Base-by-base conservation (phyloP, 1,140 invertebrate species). In the Dinothrombium tinctorium region DNA sequence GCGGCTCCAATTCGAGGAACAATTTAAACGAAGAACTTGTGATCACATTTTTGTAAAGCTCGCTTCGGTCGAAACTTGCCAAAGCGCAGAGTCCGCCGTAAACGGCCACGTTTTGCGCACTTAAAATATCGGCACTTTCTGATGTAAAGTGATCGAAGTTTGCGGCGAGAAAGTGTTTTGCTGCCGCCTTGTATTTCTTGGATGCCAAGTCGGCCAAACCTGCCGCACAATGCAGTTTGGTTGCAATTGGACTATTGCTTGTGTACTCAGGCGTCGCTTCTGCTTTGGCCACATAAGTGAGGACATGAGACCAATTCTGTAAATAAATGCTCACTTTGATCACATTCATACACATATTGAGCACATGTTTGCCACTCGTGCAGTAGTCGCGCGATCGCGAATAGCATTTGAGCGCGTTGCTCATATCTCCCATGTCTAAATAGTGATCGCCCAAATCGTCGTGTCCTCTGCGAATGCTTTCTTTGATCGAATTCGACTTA, bases 381-480 rank as follows among this genome's bases (percentile, higher is more conserved):
- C 90, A 98, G 59, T 98, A 98, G 59, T 99, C 92, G 47, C 92
- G 66, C 19, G 90, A 87, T 54, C 90, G 67, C 4, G 84, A 90
- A 56, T 92, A 99, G 58, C 89, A 92, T 60, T 95, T 96, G 0
- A 98, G 58, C n/a, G 92, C 92, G 66, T 95, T 95, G 24, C 74
- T 77, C 1, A 96, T 61, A 62, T 98, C 90, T 15, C 90, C 92
- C 59, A 83, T 92, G 51, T 90, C 86, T 12, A 98, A 64, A 58
- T 96, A 94, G 57, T 96, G 89, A 56, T 96, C 86, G n/a, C 89
- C 92, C 17, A 99, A 63, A 58, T 98, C 90, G 60, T 98, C 48
- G 24, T 48, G 46, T 11, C 46, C 46, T 55, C 59, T 39, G 4
- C 59, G 53, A 41, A 67, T 65, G 39, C 61, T 66, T 51, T 67